Evolutionary conservation across 2,113 vertebrate genomes (phyloP).

Genomic region (Leiothrix lutea): DNA sequence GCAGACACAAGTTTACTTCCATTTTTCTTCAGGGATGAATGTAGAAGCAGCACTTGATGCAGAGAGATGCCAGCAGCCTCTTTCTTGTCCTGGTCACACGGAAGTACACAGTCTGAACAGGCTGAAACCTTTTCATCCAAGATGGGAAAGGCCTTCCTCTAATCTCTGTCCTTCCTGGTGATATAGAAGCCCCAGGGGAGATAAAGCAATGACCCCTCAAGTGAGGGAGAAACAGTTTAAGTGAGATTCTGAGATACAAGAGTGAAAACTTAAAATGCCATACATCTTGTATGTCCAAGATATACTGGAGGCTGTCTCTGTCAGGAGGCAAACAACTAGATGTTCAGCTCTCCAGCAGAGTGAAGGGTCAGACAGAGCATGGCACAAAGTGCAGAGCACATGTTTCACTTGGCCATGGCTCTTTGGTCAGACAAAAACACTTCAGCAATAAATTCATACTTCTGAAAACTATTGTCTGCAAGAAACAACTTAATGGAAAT

Average conservation of each 20-base stretch:
- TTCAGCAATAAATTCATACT: neutral
- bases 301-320: neutral
- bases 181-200: neutral
- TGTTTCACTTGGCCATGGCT: neutral
- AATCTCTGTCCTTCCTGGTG: neutral
- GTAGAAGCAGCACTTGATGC: neutral
- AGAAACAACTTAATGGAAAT: neutral
- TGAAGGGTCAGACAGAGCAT: neutral
- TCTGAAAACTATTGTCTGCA: neutral
- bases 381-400: neutral
- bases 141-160: neutral
- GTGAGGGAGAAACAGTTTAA: neutral
- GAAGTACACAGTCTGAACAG: neutral
- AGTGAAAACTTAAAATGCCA: neutral
- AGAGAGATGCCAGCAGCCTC: neutral
- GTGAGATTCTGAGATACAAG: neutral
- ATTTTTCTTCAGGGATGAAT: neutral
- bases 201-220: neutral
- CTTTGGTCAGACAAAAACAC: neutral
- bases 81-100: neutral
- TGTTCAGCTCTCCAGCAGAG: neutral
- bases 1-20: neutral
- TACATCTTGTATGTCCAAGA: neutral
- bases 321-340: rapidly evolving
- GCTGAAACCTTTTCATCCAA: neutral